These are phyloP conservation scores for Syritta pipiens DNA, from an alignment of 2,888 invertebrate species.

Conservation along the genomic window DNA sequence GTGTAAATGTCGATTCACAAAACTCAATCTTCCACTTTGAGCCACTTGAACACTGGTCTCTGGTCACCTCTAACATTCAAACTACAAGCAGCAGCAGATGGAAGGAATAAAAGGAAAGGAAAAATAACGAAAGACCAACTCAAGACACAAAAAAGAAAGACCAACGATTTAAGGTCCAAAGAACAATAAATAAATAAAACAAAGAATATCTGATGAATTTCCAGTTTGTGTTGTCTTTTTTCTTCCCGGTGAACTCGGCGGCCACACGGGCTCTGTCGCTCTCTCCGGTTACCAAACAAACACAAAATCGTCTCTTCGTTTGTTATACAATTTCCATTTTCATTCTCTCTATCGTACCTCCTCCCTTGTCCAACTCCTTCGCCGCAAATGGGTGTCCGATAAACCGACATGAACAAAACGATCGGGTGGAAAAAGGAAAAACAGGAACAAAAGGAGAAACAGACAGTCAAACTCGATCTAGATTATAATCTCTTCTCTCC, in stretches of 20 bases:
- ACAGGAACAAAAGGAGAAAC: conserved; percentile 16
- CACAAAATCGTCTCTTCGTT: conserved; percentile 41
- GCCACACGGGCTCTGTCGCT: conserved; percentile 6
- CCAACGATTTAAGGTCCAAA: no score
- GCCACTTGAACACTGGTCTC: conserved; percentile 27
- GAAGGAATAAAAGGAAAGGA: no score
- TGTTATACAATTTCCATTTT: conserved; percentile 40
- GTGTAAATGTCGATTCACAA: no score
- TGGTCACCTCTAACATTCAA: conserved; percentile 37
- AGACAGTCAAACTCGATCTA: conserved; percentile 20
- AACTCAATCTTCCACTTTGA: conserved; percentile 27
- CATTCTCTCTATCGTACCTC: background rate
- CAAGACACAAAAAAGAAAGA: no score
- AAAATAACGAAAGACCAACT: no score
- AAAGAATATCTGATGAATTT: conserved; percentile 63
- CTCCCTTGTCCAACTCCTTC: background rate
- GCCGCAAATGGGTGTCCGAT: conserved; percentile 45
- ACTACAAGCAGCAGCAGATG: no score
- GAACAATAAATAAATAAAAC: conserved; percentile 58
- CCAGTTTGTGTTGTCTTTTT: conserved; percentile 41
- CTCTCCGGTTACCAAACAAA: conserved; percentile 48
- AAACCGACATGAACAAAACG: conserved; percentile 46
- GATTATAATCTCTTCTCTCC: conserved; percentile 40
- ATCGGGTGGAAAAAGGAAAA: conserved; percentile 7
- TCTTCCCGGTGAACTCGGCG: conserved; percentile 2